Percentiles rank a stretch among this genome's conserved stretches.
Conservation (phyloP, 2,113 vertebrate species). For the Brachyistius frenatus region DNA sequence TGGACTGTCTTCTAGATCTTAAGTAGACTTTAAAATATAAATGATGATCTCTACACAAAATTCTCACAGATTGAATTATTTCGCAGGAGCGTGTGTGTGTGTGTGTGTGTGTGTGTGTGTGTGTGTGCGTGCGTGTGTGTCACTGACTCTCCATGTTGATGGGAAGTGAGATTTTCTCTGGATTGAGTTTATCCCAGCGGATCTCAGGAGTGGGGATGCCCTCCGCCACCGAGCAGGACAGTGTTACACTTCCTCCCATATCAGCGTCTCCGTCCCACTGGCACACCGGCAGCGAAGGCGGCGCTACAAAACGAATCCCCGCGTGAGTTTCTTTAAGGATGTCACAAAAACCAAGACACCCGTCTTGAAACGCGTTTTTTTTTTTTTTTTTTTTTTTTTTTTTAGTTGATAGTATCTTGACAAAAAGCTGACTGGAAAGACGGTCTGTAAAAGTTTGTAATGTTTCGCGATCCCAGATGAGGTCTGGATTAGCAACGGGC, state of each 20-base stretch:
- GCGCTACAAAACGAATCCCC: constrained; percentile 63
- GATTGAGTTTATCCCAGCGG: constrained; percentile 83
- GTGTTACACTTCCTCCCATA: constrained; percentile 78
- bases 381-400: too few relatives aligned
- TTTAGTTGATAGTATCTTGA: too few relatives aligned
- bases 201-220: constrained; percentile 83
- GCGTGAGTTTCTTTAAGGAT: background rate
- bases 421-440: too few relatives aligned
- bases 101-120: background rate
- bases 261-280: constrained; percentile 79
- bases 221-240: constrained; percentile 82
- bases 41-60: too few relatives aligned
- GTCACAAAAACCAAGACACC: background rate
- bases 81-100: background rate
- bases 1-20: too few relatives aligned
- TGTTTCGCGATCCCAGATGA: too few relatives aligned
- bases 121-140: too few relatives aligned
- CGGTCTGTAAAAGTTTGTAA: too few relatives aligned
- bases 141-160: constrained; percentile 81
- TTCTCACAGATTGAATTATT: too few relatives aligned
- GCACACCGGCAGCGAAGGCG: constrained; percentile 83
- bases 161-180: constrained; percentile 76
- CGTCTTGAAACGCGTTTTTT: background rate
- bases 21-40: too few relatives aligned
- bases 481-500: too few relatives aligned